Percentiles rank a stretch among this genome's conserved stretches.
These are phyloP conservation scores for Scaptodrosophila lebanonensis DNA, from an alignment of 1,140 invertebrate genomes.

Conservation along the genomic window DNA sequence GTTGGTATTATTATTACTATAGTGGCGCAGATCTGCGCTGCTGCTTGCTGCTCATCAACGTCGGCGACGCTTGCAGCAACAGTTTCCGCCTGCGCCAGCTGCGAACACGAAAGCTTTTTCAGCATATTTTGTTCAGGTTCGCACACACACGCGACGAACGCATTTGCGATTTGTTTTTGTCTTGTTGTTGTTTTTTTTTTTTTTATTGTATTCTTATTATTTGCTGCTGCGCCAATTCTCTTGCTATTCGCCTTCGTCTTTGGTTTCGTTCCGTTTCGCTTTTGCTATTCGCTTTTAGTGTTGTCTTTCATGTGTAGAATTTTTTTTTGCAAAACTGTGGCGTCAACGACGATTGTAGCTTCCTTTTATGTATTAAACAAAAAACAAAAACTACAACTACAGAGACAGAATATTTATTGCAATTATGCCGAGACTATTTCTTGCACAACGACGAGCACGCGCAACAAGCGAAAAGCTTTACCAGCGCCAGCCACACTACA, in stretches of 20 bases:
- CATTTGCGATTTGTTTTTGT: slow-evolving; percentile 45
- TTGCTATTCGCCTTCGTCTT: slow-evolving; percentile 28
- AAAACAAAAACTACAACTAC: slow-evolving; percentile 2
- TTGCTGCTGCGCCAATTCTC: slow-evolving; percentile 37
- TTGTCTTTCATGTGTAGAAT: slow-evolving; percentile 36
- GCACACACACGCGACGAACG: slow-evolving; percentile 42
- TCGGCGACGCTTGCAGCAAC: slow-evolving; percentile 36
- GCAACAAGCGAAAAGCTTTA: slow-evolving; percentile 71
- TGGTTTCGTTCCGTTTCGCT: slow-evolving; percentile 16
- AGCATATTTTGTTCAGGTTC: slow-evolving; percentile 46
- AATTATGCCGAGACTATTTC: slow-evolving; percentile 50
- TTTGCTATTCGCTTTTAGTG: slow-evolving; percentile 33
- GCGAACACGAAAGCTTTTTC: slow-evolving; percentile 54
- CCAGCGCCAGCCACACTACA: slow-evolving; percentile 49
- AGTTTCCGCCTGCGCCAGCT: slow-evolving; percentile 58
- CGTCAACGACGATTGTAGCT: slow-evolving; percentile 14
- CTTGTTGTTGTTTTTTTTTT: slow-evolving; percentile 38
- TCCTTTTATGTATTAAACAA: slow-evolving; percentile 36
- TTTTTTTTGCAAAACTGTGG: slow-evolving; percentile 29
- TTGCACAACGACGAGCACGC: slow-evolving; percentile 59
- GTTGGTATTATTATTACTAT: neutral
- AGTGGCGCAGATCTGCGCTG: slow-evolving; percentile 9
- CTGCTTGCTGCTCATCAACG: slow-evolving; percentile 28
- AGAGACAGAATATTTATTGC: slow-evolving; percentile 43
- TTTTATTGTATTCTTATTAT: slow-evolving; percentile 41